phyloP scores from a whole-genome alignment of 2,888 invertebrate species.

The Itoplectis maculator region DNA sequence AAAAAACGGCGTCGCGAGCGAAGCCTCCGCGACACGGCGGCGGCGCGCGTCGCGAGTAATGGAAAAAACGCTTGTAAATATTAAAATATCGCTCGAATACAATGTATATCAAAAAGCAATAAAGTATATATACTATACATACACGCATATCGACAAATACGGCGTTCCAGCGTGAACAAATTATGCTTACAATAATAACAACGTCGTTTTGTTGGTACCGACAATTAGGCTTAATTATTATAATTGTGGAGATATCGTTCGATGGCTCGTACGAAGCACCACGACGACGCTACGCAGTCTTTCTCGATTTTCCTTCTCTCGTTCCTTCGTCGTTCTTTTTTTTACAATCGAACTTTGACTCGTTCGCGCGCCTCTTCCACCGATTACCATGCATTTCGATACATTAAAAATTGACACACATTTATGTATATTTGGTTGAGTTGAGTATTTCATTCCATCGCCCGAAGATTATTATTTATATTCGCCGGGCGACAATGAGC shows the following conservation, averaged over 20 bases:
- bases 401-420: constrained; percentile 83
- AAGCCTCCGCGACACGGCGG: constrained; percentile 67
- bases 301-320: constrained; percentile 28
- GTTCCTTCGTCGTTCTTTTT: constrained; percentile 27
- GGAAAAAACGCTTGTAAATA: constrained; percentile 77
- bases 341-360: constrained; percentile 41
- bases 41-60: constrained; percentile 39
- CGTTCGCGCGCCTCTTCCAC: constrained; percentile 62
- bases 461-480: background rate
- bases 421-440: constrained; percentile 69
- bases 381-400: constrained; percentile 78
- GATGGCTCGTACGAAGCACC: constrained; percentile 41
- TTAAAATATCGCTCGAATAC: constrained; percentile 78
- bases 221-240: constrained; percentile 54
- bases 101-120: constrained; percentile 80
- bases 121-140: constrained; percentile 74
- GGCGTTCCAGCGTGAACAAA: constrained; percentile 69
- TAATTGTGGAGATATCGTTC: constrained; percentile 55
- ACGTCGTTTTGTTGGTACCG: constrained; percentile 66
- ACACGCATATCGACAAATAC: constrained; percentile 74
- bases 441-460: constrained; percentile 50
- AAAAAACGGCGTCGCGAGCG: constrained; percentile 63
- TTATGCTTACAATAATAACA: constrained; percentile 64
- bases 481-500: constrained; percentile 45
- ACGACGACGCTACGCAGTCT: constrained; percentile 41